Percentiles rank a stretch among this genome's conserved stretches.
These are phyloP conservation scores for Macrobrachium nipponense DNA, from an alignment of 1,140 invertebrate genomes.

Conservation along the genomic window DNA sequence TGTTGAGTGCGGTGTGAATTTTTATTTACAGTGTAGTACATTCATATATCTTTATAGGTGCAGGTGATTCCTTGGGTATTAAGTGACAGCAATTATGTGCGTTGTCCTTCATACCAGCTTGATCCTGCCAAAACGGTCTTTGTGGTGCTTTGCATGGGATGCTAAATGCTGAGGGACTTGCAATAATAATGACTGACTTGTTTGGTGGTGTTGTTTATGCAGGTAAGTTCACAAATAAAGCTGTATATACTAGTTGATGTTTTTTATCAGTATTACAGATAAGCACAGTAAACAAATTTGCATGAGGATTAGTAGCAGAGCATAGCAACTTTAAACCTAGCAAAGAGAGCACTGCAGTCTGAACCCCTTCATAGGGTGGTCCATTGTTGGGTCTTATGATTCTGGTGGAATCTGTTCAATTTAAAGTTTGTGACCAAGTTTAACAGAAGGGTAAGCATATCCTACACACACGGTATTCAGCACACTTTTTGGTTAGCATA, in stretches of 20 bases:
- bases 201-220: conserved; percentile 96
- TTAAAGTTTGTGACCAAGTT: no score
- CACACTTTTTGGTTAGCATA: no score
- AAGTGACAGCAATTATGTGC: conserved; percentile 88
- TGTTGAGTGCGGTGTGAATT: background rate
- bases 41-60: conserved; percentile 74
- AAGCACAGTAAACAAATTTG: background rate
- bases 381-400: no score
- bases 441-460: no score
- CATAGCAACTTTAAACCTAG: no score
- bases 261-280: background rate
- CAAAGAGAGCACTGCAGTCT: no score
- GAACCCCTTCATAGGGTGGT: no score
- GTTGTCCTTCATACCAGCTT: conserved; percentile 83
- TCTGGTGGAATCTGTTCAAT: no score
- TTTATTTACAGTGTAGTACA: background rate
- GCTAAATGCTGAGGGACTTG: conserved; percentile 90
- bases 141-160: conserved; percentile 98
- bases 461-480: no score
- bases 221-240: conserved; percentile 71
- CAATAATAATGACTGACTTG: conserved; percentile 94
- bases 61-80: conserved; percentile 97
- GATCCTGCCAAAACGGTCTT: conserved; percentile 93
- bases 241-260: no score
- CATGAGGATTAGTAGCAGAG: background rate